phyloP scores from a whole-genome alignment of 2,113 vertebrate species.

The Leucopsar rothschildi region DNA sequence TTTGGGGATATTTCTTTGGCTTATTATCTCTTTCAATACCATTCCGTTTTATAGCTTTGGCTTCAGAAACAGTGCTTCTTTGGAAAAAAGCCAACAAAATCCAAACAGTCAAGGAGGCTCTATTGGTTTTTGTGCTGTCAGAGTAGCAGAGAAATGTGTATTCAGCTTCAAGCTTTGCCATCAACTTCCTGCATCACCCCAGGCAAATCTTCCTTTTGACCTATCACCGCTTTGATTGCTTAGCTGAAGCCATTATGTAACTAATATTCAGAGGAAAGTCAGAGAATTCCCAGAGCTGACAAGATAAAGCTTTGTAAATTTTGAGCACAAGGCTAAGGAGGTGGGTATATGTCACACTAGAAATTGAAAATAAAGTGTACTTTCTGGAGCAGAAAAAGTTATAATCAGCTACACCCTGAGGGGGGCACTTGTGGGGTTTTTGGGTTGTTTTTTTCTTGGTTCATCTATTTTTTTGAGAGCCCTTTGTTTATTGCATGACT shows the following conservation, averaged over 20 bases:
- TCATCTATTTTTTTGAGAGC: background rate
- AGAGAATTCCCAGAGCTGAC: constrained; percentile 45
- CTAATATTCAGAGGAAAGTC: constrained; percentile 49
- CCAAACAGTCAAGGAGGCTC: background rate
- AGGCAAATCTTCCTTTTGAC: constrained; percentile 64
- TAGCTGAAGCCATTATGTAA: constrained; percentile 60
- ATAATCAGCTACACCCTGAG: background rate
- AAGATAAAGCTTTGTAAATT: constrained; percentile 52
- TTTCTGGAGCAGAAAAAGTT: constrained; percentile 1
- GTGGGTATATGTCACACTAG: background rate
- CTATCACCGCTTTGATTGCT: constrained; percentile 54
- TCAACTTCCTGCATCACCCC: constrained; percentile 57
- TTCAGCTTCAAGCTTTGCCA: constrained; percentile 53
- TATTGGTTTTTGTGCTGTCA: constrained; percentile 1
- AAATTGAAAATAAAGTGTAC: constrained; percentile 25
- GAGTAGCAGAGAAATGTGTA: constrained; percentile 31
- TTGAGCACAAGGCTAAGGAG: constrained; percentile 23
- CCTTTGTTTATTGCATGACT: background rate
- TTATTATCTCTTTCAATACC: constrained; percentile 7
- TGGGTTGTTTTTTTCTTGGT: background rate
- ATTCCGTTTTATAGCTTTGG: constrained; percentile 19
- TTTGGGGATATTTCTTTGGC: constrained; percentile 1
- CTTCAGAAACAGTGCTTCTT: constrained; percentile 3
- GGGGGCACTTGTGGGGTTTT: background rate
- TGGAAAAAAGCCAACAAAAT: constrained; percentile 43